These are phyloP conservation scores for Serripes groenlandicus DNA, from an alignment of 2,888 invertebrate species.

Conservation along the genomic window DNA sequence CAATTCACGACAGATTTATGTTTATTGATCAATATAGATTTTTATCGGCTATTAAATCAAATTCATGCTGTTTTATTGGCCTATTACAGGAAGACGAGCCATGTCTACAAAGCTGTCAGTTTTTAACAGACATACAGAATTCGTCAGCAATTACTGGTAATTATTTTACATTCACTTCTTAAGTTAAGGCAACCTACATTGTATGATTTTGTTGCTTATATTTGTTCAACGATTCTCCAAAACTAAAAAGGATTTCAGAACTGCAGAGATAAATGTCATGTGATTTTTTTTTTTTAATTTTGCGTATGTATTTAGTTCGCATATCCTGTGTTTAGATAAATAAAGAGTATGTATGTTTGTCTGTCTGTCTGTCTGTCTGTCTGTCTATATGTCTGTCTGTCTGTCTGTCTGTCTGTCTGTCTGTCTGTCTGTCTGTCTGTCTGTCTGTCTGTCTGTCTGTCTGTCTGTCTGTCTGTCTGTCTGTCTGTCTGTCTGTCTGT, in stretches of 20 bases:
- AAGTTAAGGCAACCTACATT: background rate
- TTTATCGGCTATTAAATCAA: no score
- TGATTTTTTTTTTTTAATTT: background rate
- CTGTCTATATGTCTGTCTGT: no score
- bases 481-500: no score
- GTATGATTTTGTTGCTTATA: background rate
- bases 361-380: no score
- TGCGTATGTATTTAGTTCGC: background rate
- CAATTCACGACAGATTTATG: no score
- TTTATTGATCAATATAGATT: no score
- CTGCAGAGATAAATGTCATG: background rate
- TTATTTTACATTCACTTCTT: background rate
- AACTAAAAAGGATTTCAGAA: background rate
- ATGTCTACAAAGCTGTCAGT: constrained; percentile 18
- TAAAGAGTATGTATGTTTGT: no score
- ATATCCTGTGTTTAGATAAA: no score
- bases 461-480: no score
- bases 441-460: no score
- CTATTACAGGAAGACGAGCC: background rate
- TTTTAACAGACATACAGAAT: background rate
- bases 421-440: no score
- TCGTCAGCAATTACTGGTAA: background rate
- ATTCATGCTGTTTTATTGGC: background rate
- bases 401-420: no score
- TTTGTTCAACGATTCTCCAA: background rate